Evolutionary conservation across 2,113 vertebrate species (phyloP).

Genomic region (Ivindomyrus marchei): DNA sequence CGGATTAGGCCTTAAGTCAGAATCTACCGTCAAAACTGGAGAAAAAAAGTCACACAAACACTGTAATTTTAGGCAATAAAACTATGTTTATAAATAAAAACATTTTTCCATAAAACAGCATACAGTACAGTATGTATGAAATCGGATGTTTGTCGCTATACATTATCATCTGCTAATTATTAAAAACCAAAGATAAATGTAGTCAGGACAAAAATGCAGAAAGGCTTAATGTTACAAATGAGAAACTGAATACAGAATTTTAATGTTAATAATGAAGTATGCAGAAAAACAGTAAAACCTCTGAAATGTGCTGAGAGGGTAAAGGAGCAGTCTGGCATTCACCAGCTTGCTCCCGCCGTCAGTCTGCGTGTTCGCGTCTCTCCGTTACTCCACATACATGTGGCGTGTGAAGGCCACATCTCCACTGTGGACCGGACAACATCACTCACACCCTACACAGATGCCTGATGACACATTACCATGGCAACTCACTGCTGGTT

Average conservation of each 20-base stretch:
- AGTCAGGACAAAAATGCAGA: constrained; percentile 42
- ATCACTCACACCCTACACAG: not conserved
- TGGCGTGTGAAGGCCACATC: not conserved
- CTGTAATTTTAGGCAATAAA: constrained; percentile 66
- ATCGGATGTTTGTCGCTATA: constrained; percentile 43
- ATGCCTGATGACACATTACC: not conserved
- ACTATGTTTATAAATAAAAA: constrained; percentile 95
- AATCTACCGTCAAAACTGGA: not conserved
- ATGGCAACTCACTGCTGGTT: constrained; percentile 1
- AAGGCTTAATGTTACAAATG: constrained; percentile 49
- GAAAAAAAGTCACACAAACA: constrained; percentile 29
- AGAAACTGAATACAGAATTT: constrained; percentile 34
- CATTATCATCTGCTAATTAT: constrained; percentile 49
- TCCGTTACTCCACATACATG: not conserved
- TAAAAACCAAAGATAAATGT: constrained; percentile 52
- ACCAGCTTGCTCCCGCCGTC: not conserved
- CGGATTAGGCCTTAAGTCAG: not conserved
- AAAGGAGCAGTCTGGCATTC: not conserved
- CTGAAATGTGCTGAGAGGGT: constrained; percentile 29
- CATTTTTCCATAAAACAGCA: constrained; percentile 57
- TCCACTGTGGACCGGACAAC: not conserved
- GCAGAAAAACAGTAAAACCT: constrained; percentile 7
- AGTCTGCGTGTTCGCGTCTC: not conserved
- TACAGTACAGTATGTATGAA: constrained; percentile 39
- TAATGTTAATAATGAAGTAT: constrained; percentile 33